Evolutionary conservation across 2,113 vertebrate species (phyloP).

Genomic region (Hemiscyllium ocellatum): DNA sequence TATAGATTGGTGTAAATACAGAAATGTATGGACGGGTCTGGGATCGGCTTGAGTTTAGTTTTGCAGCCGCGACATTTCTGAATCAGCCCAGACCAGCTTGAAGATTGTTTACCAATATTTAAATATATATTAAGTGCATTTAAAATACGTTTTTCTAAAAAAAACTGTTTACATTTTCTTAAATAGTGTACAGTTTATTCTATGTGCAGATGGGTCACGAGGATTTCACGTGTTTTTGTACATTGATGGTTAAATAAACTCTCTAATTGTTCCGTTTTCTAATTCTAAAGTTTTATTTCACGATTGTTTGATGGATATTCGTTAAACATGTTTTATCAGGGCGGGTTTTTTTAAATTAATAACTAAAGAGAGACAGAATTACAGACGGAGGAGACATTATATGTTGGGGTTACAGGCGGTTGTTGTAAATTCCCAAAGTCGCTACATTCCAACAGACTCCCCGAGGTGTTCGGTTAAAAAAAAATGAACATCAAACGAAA

Average conservation of each 20-base stretch:
- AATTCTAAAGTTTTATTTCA: neutral
- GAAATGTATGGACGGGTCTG: neutral
- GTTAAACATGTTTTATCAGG: neutral
- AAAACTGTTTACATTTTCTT: slow-evolving; percentile 48
- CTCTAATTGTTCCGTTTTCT: neutral
- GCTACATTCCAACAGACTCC: neutral
- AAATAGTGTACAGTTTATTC: slow-evolving; percentile 46
- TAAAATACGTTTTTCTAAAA: slow-evolving; percentile 49
- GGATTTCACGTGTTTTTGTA: slow-evolving; percentile 6
- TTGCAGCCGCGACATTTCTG: neutral
- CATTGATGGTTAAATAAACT: slow-evolving; percentile 19
- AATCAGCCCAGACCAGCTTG: neutral
- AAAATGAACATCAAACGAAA: neutral
- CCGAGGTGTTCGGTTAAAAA: neutral
- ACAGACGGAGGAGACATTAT: neutral
- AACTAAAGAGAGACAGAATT: neutral
- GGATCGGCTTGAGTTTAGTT: neutral
- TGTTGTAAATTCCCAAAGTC: too few relatives aligned
- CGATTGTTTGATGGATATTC: neutral
- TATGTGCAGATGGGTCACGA: slow-evolving; percentile 44
- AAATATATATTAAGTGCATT: slow-evolving; percentile 42
- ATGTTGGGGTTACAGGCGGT: too few relatives aligned
- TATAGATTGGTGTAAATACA: slow-evolving; percentile 7
- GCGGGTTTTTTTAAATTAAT: neutral
- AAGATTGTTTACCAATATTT: slow-evolving; percentile 51